phyloP scores from a whole-genome alignment of 2,797 vertebrate species.

The Microctenopoma stevenorrisi region DNA sequence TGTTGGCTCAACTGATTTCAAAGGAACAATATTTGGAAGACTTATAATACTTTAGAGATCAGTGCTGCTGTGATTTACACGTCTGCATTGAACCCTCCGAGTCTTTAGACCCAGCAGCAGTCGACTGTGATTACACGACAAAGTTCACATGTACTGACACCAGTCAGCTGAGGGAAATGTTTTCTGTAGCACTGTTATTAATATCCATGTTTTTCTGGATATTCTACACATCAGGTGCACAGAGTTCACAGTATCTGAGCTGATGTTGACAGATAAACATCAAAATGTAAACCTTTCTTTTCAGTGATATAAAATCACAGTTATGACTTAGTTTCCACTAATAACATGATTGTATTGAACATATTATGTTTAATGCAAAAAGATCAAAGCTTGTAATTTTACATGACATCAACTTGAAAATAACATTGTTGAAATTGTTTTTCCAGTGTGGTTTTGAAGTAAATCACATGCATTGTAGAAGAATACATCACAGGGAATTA shows the following conservation, averaged over 20 bases:
- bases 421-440: no score
- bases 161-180: neutral
- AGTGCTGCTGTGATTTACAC: neutral
- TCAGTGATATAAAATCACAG: no score
- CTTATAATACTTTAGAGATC: neutral
- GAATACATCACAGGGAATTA: no score
- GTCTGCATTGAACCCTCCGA: neutral
- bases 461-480: no score
- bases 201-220: no score
- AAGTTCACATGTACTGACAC: conserved; percentile 1
- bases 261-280: conserved; percentile 10
- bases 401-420: no score
- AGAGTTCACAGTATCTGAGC: neutral
- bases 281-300: neutral
- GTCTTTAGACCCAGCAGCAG: neutral
- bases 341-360: no score
- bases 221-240: neutral
- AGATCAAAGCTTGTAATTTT: no score
- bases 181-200: neutral
- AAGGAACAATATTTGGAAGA: conserved; percentile 3
- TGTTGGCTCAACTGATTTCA: neutral
- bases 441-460: no score
- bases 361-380: neutral
- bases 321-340: no score
- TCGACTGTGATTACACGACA: neutral